A percentile compares a stretch with the other conserved stretches of the same genome.
Evolutionary conservation across 2,113 vertebrate species (phyloP).

Genomic region (Platanista minor): DNA sequence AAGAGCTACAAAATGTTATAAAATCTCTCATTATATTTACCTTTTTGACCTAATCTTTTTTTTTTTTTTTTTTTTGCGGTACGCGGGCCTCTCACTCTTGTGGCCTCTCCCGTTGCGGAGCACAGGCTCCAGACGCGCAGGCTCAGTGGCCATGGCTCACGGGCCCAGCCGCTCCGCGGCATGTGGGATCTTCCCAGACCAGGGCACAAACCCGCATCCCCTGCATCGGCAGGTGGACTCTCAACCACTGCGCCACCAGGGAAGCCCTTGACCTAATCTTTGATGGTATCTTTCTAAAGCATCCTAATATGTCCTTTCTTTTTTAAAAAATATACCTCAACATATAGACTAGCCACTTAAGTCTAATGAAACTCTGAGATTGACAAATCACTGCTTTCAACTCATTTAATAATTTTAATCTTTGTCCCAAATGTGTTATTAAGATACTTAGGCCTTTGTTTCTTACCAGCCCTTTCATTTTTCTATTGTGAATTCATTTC

Average conservation of each 20-base stretch:
- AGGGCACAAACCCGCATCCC: too few species aligned
- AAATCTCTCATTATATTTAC: not conserved
- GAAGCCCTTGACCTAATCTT: not conserved
- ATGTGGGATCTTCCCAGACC: too few species aligned
- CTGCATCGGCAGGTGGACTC: too few species aligned
- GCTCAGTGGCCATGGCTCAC: too few species aligned
- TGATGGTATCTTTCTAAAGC: not conserved
- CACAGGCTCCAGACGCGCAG: too few species aligned
- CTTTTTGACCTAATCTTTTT: constrained; percentile 23
- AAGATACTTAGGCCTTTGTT: not conserved
- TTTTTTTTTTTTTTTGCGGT: too few species aligned
- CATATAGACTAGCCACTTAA: not conserved
- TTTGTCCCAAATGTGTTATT: not conserved
- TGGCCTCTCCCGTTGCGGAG: too few species aligned
- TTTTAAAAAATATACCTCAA: not conserved
- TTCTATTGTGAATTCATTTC: constrained; percentile 15
- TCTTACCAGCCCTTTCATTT: not conserved
- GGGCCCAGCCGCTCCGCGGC: too few species aligned
- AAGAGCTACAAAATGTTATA: not conserved
- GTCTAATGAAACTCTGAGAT: not conserved
- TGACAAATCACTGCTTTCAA: not conserved
- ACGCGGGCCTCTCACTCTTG: too few species aligned
- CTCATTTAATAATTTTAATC: constrained; percentile 2
- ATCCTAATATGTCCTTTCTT: not conserved
- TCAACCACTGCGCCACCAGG: too few species aligned